These are phyloP conservation scores for Euplagia quadripunctaria DNA, from an alignment of 2,888 invertebrate genomes.

Conservation along the genomic window DNA sequence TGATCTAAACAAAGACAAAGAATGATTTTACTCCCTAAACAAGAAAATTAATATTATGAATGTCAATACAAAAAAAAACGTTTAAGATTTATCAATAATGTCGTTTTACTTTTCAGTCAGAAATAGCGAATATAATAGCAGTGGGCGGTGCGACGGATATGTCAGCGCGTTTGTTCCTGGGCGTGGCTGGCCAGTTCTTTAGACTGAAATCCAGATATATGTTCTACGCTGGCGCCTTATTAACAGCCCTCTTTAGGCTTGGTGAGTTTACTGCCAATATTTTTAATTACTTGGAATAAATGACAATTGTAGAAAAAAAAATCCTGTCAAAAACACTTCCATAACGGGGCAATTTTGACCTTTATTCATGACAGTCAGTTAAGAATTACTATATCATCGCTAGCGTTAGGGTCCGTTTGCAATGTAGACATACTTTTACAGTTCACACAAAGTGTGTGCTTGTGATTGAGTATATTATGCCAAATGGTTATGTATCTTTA, in stretches of 20 bases:
- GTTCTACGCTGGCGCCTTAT: conserved; percentile 86
- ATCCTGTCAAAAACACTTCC: too few relatives aligned
- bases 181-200: conserved; percentile 86
- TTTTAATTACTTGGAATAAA: background rate
- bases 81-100: background rate
- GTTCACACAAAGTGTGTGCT: too few relatives aligned
- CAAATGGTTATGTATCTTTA: too few relatives aligned
- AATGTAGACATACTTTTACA: too few relatives aligned
- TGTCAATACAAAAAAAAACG: too few relatives aligned
- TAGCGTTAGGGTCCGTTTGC: too few relatives aligned
- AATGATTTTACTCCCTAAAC: background rate
- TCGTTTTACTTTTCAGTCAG: conserved; percentile 61
- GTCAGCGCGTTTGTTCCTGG: conserved; percentile 86
- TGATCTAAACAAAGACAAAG: too few relatives aligned
- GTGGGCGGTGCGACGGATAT: conserved; percentile 89
- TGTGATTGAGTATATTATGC: too few relatives aligned
- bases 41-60: background rate
- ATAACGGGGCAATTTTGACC: too few relatives aligned
- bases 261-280: conserved; percentile 73
- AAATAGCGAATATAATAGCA: conserved; percentile 88
- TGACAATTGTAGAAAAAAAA: too few relatives aligned
- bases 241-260: conserved; percentile 87
- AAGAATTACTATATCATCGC: too few relatives aligned
- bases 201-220: conserved; percentile 87
- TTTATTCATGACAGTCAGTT: too few relatives aligned